These are phyloP conservation scores for Sympetrum striolatum DNA, from an alignment of 2,888 invertebrate genomes.

Conservation along the genomic window DNA sequence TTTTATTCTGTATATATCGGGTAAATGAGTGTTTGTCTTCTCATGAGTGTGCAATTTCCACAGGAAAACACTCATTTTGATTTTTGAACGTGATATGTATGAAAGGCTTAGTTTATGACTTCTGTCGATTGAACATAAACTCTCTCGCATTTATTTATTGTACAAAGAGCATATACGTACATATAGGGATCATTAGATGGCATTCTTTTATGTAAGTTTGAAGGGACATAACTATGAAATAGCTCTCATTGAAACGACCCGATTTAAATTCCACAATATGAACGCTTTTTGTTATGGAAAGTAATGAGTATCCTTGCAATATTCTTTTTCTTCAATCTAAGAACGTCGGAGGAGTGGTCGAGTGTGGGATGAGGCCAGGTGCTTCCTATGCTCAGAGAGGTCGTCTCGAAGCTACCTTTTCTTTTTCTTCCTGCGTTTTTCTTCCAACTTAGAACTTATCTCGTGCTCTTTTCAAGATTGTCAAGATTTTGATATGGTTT, in stretches of 20 bases:
- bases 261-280: background rate
- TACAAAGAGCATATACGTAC: too few relatives aligned
- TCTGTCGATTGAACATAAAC: too few relatives aligned
- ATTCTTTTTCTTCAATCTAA: background rate
- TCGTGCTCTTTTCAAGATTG: background rate
- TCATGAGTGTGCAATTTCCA: too few relatives aligned
- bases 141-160: too few relatives aligned
- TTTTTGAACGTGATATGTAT: too few relatives aligned
- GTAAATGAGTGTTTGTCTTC: too few relatives aligned
- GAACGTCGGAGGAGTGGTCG: background rate
- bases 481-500: background rate
- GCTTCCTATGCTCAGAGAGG: background rate
- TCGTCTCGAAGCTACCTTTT: background rate
- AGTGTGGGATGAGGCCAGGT: conserved; percentile 10
- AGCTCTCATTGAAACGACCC: background rate
- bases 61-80: too few relatives aligned
- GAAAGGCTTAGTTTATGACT: too few relatives aligned
- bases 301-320: background rate
- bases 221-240: background rate
- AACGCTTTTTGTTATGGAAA: background rate
- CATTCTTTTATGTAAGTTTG: too few relatives aligned
- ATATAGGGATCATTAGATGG: too few relatives aligned
- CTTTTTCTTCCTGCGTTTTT: background rate
- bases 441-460: background rate
- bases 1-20: too few relatives aligned